Evolutionary conservation across 2,113 vertebrate genomes (phyloP).

Genomic region (Oreochromis tanganicae): DNA sequence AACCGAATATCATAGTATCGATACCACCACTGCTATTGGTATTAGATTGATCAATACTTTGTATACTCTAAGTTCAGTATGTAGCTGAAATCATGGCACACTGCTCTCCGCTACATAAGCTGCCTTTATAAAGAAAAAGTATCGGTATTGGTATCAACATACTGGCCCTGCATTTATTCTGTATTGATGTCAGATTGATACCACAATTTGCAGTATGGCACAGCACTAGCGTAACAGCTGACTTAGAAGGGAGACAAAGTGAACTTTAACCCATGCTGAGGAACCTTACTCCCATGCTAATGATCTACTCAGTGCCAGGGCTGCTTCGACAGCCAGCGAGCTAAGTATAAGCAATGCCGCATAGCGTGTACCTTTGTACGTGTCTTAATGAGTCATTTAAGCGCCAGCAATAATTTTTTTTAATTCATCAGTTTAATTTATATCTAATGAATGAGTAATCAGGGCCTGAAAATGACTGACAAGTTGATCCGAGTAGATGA

Average conservation of each 20-base stretch:
- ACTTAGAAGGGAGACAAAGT: neutral
- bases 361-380: neutral
- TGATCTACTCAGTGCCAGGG: slow-evolving; percentile 21
- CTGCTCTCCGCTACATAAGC: neutral
- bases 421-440: slow-evolving; percentile 16
- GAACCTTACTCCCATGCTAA: neutral
- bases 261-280: slow-evolving; percentile 22
- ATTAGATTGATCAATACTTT: neutral
- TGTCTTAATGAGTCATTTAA: neutral
- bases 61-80: neutral
- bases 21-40: neutral
- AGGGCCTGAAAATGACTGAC: slow-evolving; percentile 32
- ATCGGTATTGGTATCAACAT: neutral
- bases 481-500: neutral
- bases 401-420: neutral
- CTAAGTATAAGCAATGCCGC: neutral
- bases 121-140: neutral
- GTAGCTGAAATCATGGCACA: neutral
- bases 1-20: neutral
- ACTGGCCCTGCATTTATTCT: neutral
- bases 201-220: neutral
- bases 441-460: slow-evolving; percentile 45
- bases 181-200: neutral
- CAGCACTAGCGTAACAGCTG: neutral
- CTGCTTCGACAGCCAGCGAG: neutral